Evolutionary conservation across 2,888 invertebrate genomes (phyloP).

Genomic region (Didymodactylos carnosus): DNA sequence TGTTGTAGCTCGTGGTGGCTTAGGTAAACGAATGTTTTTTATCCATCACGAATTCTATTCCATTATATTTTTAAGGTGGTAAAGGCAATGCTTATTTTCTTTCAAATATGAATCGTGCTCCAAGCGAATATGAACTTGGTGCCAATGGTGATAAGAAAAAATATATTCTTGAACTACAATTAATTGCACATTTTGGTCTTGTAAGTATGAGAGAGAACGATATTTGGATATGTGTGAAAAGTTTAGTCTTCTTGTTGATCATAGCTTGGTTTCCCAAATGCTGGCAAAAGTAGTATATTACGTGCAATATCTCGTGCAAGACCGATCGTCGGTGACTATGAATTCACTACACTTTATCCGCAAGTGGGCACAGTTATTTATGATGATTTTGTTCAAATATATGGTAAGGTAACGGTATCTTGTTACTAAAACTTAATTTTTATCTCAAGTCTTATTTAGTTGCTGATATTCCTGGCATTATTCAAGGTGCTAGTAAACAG

Average conservation of each 20-base stretch:
- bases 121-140: conserved; percentile 65
- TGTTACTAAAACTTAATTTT: not conserved
- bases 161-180: conserved; percentile 61
- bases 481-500: conserved; percentile 6
- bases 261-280: conserved; percentile 65
- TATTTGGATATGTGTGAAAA: not conserved
- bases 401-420: not conserved
- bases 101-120: conserved; percentile 54
- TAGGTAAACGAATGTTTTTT: not conserved
- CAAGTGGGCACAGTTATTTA: conserved; percentile 69
- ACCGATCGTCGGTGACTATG: conserved; percentile 72
- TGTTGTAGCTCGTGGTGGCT: conserved; percentile 77
- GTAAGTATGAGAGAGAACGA: too few relatives aligned
- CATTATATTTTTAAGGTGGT: conserved; percentile 46
- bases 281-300: conserved; percentile 73
- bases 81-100: conserved; percentile 79
- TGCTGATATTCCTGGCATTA: conserved; percentile 12
- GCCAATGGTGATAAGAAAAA: conserved; percentile 54
- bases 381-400: conserved; percentile 47
- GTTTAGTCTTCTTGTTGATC: conserved; percentile 21
- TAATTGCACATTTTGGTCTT: conserved; percentile 83
- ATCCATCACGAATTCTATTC: not conserved
- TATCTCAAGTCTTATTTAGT: not conserved
- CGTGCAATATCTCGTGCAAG: conserved; percentile 62
- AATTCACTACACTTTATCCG: conserved; percentile 72